phyloP scores from a whole-genome alignment of 2,797 vertebrate genomes.

The Echiichthys vipera region DNA sequence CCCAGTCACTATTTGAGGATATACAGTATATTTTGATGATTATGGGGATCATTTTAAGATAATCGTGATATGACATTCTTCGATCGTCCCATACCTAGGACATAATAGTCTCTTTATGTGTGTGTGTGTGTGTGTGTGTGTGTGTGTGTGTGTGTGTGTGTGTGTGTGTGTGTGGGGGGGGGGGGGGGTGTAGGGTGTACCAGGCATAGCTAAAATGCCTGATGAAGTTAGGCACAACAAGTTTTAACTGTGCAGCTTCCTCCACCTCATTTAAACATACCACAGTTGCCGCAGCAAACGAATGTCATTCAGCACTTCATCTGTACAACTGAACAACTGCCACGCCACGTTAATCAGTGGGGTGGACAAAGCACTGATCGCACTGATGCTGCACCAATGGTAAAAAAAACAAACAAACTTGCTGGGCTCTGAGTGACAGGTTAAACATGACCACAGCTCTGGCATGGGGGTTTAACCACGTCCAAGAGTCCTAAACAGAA shows the following conservation, averaged over 20 bases:
- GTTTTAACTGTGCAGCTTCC: slow-evolving; percentile 58
- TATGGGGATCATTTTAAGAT: too few relatives aligned
- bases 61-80: too few relatives aligned
- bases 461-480: slow-evolving; percentile 14
- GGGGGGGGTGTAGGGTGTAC: background rate
- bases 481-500: slow-evolving; percentile 6
- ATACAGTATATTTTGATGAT: too few relatives aligned
- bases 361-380: slow-evolving; percentile 8
- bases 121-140: too few relatives aligned
- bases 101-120: too few relatives aligned
- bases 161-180: too few relatives aligned
- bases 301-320: slow-evolving; percentile 67
- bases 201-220: slow-evolving; percentile 56
- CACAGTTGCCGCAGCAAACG: slow-evolving; percentile 53
- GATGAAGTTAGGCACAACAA: slow-evolving; percentile 42
- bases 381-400: slow-evolving; percentile 15
- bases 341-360: slow-evolving; percentile 17
- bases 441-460: background rate
- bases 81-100: too few relatives aligned
- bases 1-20: too few relatives aligned
- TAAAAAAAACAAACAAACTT: background rate
- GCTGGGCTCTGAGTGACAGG: background rate
- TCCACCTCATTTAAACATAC: slow-evolving; percentile 46
- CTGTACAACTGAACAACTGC: slow-evolving; percentile 53
- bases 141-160: too few relatives aligned